Evolutionary conservation across 64 coral and sea anemone species (phyloP), one percentile per base, ranked within the genome.

Genomic region (Montipora capricornis): DNA sequence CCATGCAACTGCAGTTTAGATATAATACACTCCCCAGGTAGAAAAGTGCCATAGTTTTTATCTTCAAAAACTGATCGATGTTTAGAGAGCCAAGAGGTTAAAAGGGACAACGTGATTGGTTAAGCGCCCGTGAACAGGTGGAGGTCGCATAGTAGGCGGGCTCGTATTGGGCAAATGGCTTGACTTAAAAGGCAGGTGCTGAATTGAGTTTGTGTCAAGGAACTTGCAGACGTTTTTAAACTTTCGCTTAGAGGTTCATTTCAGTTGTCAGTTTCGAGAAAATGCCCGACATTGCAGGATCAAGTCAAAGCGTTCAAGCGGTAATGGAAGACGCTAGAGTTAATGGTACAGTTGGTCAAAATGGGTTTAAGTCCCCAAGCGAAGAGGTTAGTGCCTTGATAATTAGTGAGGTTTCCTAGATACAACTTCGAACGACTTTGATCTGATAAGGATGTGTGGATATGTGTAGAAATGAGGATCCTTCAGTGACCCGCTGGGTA

Each of bases 201-300:
- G 3, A 8, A 17, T 19, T 46, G 44, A 73, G 48, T 44, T 69
- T 71, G 62, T 59, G 17, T 51, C 46, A 66, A 19, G 67, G 22
- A 5, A 49, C 46, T 69, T 22, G 82, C 19, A 46, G 17, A 86
- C 49, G 47, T 8, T 16, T 14, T 24, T 4, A 2, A n/a, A 71
- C 8, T 7, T 14, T 68, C 11, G 59, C 17, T 86, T 15, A 14
- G 61, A 50, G 29, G 64, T 20, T 49, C 66, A 49, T 86, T 71
- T 16, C 7, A 86, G 47, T 73, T 84, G 81, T 84, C 68, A 55
- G 52, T 10, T 84, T 37, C 6, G 66, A 86, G 62, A 86, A 86
- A 44, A 86, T 86, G 82, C 82, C 82, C 3, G 82, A 86, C 64
- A 86, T 86, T 57, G 53, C 53, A 49, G 82, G 64, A 20, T 86